These are phyloP conservation scores for Poeciliopsis presidionis DNA, from an alignment of 2,797 vertebrate species.

Conservation along the genomic window DNA sequence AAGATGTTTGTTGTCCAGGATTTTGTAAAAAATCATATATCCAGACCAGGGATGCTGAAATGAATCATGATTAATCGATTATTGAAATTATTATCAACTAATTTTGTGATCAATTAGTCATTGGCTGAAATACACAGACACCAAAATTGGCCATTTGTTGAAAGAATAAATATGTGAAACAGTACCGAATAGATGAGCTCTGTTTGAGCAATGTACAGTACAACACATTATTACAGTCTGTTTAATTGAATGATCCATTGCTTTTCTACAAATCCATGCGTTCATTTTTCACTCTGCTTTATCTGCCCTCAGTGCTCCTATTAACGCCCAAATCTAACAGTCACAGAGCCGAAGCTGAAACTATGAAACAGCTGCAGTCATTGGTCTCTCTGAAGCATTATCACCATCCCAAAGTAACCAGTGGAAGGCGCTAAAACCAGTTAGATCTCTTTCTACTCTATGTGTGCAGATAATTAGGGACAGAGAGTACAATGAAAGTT, in stretches of 20 bases:
- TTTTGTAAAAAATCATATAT: conserved; percentile 25
- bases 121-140: no score
- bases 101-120: no score
- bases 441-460: neutral
- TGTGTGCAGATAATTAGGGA: neutral
- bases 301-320: conserved; percentile 39
- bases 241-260: conserved; percentile 15
- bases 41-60: neutral
- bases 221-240: neutral
- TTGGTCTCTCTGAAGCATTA: conserved; percentile 46
- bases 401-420: conserved; percentile 62
- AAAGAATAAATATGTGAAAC: no score
- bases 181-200: neutral
- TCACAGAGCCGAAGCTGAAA: conserved; percentile 38
- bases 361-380: conserved; percentile 52
- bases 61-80: no score
- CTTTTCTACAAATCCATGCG: conserved; percentile 13
- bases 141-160: no score
- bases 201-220: neutral
- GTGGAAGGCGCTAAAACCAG: conserved; percentile 38
- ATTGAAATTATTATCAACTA: no score
- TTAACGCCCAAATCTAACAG: conserved; percentile 49
- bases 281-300: conserved; percentile 5
- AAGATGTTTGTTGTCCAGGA: conserved; percentile 11
- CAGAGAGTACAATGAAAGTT: conserved; percentile 16